Percentiles rank a stretch among this genome's conserved stretches.
Evolutionary conservation across 2,113 vertebrate genomes (phyloP).

Genomic region (Callocephalon fimbriatum): DNA sequence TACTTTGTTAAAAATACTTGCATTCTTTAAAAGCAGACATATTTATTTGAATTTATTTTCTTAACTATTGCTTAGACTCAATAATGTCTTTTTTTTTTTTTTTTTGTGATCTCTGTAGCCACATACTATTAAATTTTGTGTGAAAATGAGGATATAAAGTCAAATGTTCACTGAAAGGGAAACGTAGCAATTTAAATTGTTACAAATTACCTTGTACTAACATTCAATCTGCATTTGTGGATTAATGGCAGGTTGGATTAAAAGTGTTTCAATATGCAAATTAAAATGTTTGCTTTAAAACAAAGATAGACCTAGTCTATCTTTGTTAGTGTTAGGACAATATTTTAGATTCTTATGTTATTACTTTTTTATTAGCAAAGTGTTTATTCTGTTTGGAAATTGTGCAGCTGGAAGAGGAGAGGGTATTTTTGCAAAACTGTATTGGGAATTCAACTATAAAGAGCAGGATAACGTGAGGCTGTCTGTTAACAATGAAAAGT

Average conservation of each 20-base stretch:
- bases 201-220: not conserved
- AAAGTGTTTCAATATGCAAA: not conserved
- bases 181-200: not conserved
- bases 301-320: not conserved
- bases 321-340: not conserved
- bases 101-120: not conserved
- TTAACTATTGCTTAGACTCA: not conserved
- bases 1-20: not conserved
- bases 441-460: not conserved
- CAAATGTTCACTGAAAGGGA: not conserved
- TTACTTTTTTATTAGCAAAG: not conserved
- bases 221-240: not conserved
- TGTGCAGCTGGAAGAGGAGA: not conserved
- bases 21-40: not conserved
- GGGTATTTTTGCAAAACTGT: not conserved
- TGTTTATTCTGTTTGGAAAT: not conserved
- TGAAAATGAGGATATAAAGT: not conserved
- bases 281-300: constrained; percentile 4
- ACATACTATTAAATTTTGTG: not conserved
- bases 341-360: not conserved
- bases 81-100: not conserved
- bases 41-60: not conserved
- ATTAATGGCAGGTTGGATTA: not conserved
- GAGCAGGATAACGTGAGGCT: not conserved
- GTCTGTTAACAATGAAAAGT: not conserved